Evolutionary conservation across 2,888 invertebrate genomes (phyloP), one percentile per base, ranked within the genome.

Genomic region (Nephrotoma appendiculata): DNA sequence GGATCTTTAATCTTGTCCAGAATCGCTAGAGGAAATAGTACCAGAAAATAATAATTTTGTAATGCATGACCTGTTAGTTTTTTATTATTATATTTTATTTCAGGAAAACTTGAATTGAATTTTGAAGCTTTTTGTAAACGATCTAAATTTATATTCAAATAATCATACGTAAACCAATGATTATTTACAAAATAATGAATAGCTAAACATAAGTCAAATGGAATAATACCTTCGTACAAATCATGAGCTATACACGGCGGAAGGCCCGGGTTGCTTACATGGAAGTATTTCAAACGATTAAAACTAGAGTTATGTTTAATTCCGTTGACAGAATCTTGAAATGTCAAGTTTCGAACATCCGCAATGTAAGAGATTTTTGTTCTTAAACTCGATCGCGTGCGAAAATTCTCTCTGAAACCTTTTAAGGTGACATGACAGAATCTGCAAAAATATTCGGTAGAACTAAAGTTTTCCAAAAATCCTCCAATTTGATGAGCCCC

Each of bases 221-320:
- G 2, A 84, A 84, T 84, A 15, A 84, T 7, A 41, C 42, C 42
- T 84, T 84, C 89, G 44, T 88, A 89, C 6, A 90, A 57, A 87
- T 89, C 89, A 87, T 90, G 89, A 0, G 88, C 88, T n/a, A 89
- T 83, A 84, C 89, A 89, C 6, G 90, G 89, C 42, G 89, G 88
- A 31, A 89, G 87, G 6, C 89, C 89, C 5, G 88, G 88, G 52
- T 86, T 87, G 86, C 88, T 88, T 83, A 89, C 89, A 87, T 90
- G 89, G 87, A 87, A 90, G 88, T 88, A 87, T 57, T 87, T 71
- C 15, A 89, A 87, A 43, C 87, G 6, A 83, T 90, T 90, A 45
- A 89, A 88, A 87, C 86, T 44, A 41, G 89, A 90, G 87, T 89
- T 86, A 85, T 57, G 86, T 88, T 89, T 89, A 6, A 89, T 87